A percentile compares a stretch with the other conserved stretches of the same genome.
phyloP scores from a whole-genome alignment of 2,888 invertebrate species.

The Parelbella ahira region DNA sequence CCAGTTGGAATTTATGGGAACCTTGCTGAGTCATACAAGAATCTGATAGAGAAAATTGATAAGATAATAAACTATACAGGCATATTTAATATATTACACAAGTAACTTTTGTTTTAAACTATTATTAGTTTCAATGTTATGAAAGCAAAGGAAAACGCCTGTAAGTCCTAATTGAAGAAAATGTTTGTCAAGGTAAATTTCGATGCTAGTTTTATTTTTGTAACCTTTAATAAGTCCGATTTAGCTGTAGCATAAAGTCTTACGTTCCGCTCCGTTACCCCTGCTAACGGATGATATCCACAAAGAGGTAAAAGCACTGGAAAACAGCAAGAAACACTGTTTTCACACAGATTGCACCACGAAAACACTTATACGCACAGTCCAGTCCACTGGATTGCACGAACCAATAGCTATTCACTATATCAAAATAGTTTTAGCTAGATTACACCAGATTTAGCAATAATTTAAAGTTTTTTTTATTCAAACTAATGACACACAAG shows the following conservation, averaged over 20 bases:
- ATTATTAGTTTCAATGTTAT: not conserved
- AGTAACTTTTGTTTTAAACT: no score
- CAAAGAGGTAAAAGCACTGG: conserved; percentile 54
- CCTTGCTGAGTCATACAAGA: no score
- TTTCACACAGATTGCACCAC: conserved; percentile 32
- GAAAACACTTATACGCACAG: conserved; percentile 23
- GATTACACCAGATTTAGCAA: conserved; percentile 39
- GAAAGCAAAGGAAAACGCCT: not conserved
- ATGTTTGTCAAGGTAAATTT: conserved; percentile 23
- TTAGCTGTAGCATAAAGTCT: conserved; percentile 50
- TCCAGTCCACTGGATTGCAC: conserved; percentile 24
- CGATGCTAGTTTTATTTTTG: conserved; percentile 4
- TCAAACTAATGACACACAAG: conserved; percentile 52
- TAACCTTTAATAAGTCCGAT: conserved; percentile 28
- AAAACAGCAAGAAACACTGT: conserved; percentile 45
- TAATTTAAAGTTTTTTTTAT: conserved; percentile 40
- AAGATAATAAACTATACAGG: no score
- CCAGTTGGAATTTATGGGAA: no score
- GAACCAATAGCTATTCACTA: conserved; percentile 28
- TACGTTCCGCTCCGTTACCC: conserved; percentile 57
- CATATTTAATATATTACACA: not conserved
- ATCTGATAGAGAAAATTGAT: no score
- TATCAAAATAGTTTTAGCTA: conserved; percentile 27
- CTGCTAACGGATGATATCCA: conserved; percentile 51
- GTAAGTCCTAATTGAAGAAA: conserved; percentile 3